Base-by-base conservation (phyloP, 2,888 invertebrate species). In the Drosophila histrio region DNA sequence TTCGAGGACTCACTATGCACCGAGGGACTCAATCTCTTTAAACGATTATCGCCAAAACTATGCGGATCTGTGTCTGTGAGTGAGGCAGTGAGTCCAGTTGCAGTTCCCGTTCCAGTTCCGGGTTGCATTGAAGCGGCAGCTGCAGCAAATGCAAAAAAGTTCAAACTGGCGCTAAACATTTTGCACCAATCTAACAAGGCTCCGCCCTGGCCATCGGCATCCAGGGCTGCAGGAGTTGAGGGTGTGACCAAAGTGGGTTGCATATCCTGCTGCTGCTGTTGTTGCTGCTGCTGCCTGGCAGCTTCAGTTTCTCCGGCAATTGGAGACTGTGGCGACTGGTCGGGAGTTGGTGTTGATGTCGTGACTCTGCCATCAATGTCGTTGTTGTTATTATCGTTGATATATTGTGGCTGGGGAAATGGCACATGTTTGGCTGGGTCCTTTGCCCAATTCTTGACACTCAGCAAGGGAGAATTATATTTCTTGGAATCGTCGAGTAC, bases 151-250 rank as follows among this genome's bases (percentile, higher is more conserved):
- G 90, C 80, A 47, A 90, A 73, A 36, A 84, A 88, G 43, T 84
- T 89, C n/a, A 91, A 64, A 49, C 89, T 90, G 15, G 90, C 94
- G 13, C 94, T 94, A 77, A 94, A 94, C 82, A 95, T 94, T 91
- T 95, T 95, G 91, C 95, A 96, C 93, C 95, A 95, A 84, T 95
- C 94, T 77, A 96, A 93, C 94, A 95, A 94, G 0, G 95, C 93
- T 77, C 79, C 70, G 7, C 73, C 70, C 24, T 77, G 77, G 8
- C 53, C 19, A 15, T 77, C 69, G 17, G 32, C 43, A 22, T 68
- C 79, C 30, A 52, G 72, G 71, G 44, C 63, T 56, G 43, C 63
- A 57, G 44, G 67, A 74, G 66, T 43, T 57, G 80, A 19, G 60
- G 74, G 68, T 65, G 67, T 62, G 63, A 76, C 77, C 50, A 88